Evolutionary conservation across 2,797 vertebrate genomes (phyloP), one percentile per base, ranked within the genome.

Genomic region (Holocentrus rufus): DNA sequence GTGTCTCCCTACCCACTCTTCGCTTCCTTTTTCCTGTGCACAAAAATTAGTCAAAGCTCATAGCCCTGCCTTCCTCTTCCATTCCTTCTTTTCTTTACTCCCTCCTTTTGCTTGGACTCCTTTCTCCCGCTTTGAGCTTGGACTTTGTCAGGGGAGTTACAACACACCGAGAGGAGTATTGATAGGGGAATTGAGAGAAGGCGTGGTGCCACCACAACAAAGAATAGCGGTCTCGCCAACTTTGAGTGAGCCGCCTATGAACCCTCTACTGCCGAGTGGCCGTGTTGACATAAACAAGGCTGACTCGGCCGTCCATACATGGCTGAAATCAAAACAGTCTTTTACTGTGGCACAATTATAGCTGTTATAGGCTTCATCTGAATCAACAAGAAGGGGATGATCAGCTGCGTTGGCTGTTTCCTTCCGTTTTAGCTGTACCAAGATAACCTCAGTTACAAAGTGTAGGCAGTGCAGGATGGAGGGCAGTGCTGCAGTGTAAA

Each of bases 21-120:
- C 60, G 84, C 84, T 92, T 92, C 89, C 91, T 73, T 74, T 15
- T 83, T 81, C 82, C 13, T 25, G 31, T 36, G 55, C 4, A 23
- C 20, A 62, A 44, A 53, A 14, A 10, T 1, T 70, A 42, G 15
- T 69, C n/a, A 34, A 13, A 53, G 17, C 39, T 47, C 44, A 7
- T 42, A 17, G 23, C 20, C 11, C 58, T 15, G 10, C 52, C 53
- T 47, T 62, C 66, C 59, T 23, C 23, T 31, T 5, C 31, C 27
- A 4, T 23, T 14, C 15, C 22, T 4, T 3, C 13, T n/a, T 69
- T 30, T 11, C 64, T 69, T 74, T 6, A 18, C 39, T 44, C 59
- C 10, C 61, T 39, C 30, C 18, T 36, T 58, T 34, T 31, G 9
- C 63, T 54, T 27, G 1, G 25, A 68, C 46, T 65, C 7, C 62